Evolutionary conservation across 2,888 invertebrate species (phyloP), one percentile per base, ranked within the genome.

Genomic region (Ganaspis brasiliensis): DNA sequence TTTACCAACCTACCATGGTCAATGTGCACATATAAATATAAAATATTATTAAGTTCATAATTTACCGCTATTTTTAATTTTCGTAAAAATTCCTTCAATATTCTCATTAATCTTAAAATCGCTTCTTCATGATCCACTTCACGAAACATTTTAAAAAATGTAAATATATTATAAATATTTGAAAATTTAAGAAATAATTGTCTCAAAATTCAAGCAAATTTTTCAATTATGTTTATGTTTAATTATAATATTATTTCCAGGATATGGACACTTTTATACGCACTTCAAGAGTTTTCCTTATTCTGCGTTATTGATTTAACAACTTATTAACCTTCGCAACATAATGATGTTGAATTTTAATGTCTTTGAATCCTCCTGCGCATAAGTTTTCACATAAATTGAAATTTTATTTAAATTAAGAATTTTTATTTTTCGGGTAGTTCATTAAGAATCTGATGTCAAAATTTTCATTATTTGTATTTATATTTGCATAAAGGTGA

Each of bases 1-100:
- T n/a, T n/a, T n/a, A n/a, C n/a, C n/a, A n/a, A n/a, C n/a, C n/a
- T n/a, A n/a, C n/a, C n/a, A n/a, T n/a, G n/a, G n/a, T n/a, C n/a
- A n/a, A n/a, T n/a, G n/a, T n/a, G n/a, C n/a, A n/a, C n/a, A n/a
- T n/a, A n/a, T n/a, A n/a, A n/a, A n/a, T n/a, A n/a, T n/a, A n/a
- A 63, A 40, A 63, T 40, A 37, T 0, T 63, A 19, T n/a, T 35
- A 1, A 59, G 26, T 0, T 3, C 4, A 37, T 37, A 37, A 55
- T 45, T 75, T 76, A 81, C 81, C 75, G 74, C 74, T 49, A 81
- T 75, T 73, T 77, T 74, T 16, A 81, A 56, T 56, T 79, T 81
- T 24, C 31, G 40, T 19, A 49, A 74, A 19, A 74, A 77, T 16
- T 37, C 49, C 1, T 78, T 67, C 16, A 81, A 56, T 59, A 81